Conservation (phyloP, 2,888 invertebrate species). For the Helicoverpa assulta region DNA sequence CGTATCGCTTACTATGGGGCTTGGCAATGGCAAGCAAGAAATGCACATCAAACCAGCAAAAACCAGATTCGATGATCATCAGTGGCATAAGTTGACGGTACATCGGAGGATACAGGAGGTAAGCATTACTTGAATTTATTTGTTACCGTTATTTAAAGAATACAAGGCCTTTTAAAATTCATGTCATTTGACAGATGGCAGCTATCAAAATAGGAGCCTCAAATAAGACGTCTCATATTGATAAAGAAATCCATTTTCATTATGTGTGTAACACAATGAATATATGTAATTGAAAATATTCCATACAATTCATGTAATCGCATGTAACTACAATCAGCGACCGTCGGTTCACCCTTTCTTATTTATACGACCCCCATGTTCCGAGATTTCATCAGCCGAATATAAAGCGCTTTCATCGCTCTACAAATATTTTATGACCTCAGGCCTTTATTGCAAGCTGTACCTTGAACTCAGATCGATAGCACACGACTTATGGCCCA, state of each 20-base stretch:
- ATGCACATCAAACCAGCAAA: slow-evolving; percentile 96
- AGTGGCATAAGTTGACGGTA: slow-evolving; percentile 98
- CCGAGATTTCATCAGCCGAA: slow-evolving; percentile 53
- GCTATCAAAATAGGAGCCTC: too few relatives aligned
- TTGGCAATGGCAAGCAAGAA: slow-evolving; percentile 97
- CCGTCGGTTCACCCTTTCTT: slow-evolving; percentile 28
- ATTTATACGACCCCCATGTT: slow-evolving; percentile 44
- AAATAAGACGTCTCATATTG: background rate
- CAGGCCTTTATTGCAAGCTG: slow-evolving; percentile 42
- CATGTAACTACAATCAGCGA: slow-evolving; percentile 25
- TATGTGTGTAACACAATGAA: too few relatives aligned
- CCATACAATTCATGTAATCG: slow-evolving; percentile 12
- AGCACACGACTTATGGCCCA: slow-evolving; percentile 53
- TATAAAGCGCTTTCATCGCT: slow-evolving; percentile 50
- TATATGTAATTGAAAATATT: slow-evolving; percentile 11
- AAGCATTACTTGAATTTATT: slow-evolving; percentile 36
- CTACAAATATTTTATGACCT: slow-evolving; percentile 56
- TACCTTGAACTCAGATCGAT: slow-evolving; percentile 65
- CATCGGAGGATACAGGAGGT: slow-evolving; percentile 98
- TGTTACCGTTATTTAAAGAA: background rate
- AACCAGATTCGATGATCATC: slow-evolving; percentile 98
- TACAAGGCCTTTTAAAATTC: too few relatives aligned
- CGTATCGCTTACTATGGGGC: slow-evolving; percentile 96
- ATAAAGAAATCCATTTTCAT: background rate
- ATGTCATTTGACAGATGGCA: too few relatives aligned